Conservation (phyloP, 1,140 invertebrate species). For the Spodoptera litura region DNA sequence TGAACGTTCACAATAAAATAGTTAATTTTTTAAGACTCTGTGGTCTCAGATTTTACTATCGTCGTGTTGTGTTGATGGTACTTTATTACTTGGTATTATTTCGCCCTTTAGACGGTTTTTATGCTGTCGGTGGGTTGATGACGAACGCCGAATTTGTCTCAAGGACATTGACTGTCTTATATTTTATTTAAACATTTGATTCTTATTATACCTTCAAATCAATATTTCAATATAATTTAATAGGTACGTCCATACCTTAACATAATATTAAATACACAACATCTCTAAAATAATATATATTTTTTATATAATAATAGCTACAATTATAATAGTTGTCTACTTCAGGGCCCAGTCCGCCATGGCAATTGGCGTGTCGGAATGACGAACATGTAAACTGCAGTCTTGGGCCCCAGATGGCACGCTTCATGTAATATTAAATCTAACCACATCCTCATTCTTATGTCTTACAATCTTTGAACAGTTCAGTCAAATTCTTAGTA, state of each 20-base stretch:
- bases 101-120: too few species aligned
- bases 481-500: conserved; percentile 6
- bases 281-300: conserved; percentile 9
- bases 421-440: background rate
- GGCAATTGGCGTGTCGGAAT: too few species aligned
- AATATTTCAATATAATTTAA: background rate
- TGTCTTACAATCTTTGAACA: background rate
- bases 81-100: too few species aligned
- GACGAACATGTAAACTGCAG: too few species aligned
- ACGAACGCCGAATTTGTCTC: too few species aligned
- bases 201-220: background rate
- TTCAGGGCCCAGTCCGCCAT: too few species aligned
- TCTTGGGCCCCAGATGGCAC: conserved; percentile 12
- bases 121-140: too few species aligned
- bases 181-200: background rate
- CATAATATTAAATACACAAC: background rate
- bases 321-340: too few species aligned
- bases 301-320: conserved; percentile 4
- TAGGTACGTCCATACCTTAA: background rate
- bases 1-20: conserved; percentile 35
- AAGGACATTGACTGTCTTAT: too few species aligned
- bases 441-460: background rate
- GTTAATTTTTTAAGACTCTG: conserved; percentile 6
- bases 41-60: background rate
- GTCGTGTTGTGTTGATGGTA: too few species aligned